Evolutionary conservation across 2,113 vertebrate species (phyloP).

Genomic region (Ptychochromis oligacanthus): DNA sequence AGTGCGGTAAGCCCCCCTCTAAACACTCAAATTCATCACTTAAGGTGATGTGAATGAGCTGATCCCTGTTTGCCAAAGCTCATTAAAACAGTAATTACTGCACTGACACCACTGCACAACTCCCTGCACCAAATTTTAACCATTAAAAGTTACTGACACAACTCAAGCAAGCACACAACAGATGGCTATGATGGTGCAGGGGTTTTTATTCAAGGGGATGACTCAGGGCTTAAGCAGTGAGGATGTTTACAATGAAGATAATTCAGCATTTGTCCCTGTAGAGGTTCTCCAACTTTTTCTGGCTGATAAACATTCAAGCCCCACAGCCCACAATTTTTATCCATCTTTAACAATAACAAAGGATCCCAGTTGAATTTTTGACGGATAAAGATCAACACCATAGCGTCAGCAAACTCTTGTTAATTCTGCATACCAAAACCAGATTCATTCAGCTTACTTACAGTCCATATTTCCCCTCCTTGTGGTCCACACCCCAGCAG

Average conservation of each 20-base stretch:
- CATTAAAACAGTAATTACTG: conserved; percentile 82
- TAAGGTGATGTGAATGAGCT: conserved; percentile 68
- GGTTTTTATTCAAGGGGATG: background rate
- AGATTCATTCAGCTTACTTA: background rate
- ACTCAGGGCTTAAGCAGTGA: background rate
- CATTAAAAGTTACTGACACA: conserved; percentile 66
- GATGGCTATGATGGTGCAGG: conserved; percentile 39
- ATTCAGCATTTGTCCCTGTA: conserved; percentile 3
- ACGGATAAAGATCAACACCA: background rate
- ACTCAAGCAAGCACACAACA: conserved; percentile 53
- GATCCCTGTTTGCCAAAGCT: conserved; percentile 59
- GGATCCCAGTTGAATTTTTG: background rate
- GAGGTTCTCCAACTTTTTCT: background rate
- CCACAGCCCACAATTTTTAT: background rate
- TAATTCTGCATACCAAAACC: background rate
- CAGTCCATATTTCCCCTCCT: background rate
- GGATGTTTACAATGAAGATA: conserved; percentile 1
- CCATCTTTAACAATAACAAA: background rate
- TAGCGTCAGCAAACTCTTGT: background rate
- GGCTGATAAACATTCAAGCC: background rate
- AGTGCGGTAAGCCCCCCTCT: conserved; percentile 72
- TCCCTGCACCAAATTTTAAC: conserved; percentile 67
- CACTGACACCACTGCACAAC: conserved; percentile 75
- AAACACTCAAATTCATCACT: conserved; percentile 71
- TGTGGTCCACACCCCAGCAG: background rate